Evolutionary conservation across 1,140 invertebrate species (phyloP), one percentile per base, ranked within the genome.

Genomic region (Penaeus japonicus): DNA sequence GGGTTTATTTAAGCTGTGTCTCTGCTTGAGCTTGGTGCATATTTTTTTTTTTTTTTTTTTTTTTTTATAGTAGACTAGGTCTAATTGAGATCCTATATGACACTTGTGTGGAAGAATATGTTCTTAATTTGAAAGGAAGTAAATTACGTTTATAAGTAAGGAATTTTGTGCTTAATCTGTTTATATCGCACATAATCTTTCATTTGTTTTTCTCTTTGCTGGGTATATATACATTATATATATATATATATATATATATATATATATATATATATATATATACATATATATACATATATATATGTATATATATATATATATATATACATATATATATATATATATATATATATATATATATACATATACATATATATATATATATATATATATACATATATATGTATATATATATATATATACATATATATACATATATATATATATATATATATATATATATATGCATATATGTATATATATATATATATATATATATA

Each of bases 251-350:
- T 53, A 81, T 53, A 55, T 57, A 81, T 81, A 81, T 81, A 81
- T 81, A 81, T n/a, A 81, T 81, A 81, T 81, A 81, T 57, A 81
- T 81, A 57, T 81, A 57, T 57, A 57, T 84, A 65, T 84, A 65
- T 84, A 70, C 65, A 65, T 84, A 84, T 84, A 65, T 84, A 65
- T 84, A 65, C 65, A 65, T 84, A 65, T 84, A 70, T 84, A 65
- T 84, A 65, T 84, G 35, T 84, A 84, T 84, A 65, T 62, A 70
- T 84, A 70, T 84, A 39, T 84, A 54, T 70, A 35, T 84, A 65
- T 65, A 70, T 84, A 65, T 65, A 84, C 35, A 84, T 65, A 84
- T 84, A 84, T 70, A 70, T 65, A 84, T 65, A 32, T 65, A 70
- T 65, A 70, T 84, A 65, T 84, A 84, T 70, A 65, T 55, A 57